A percentile compares a stretch with the other conserved stretches of the same genome.
Conservation (phyloP, 1,140 invertebrate genomes). For the Tyrophagus putrescentiae region DNA sequence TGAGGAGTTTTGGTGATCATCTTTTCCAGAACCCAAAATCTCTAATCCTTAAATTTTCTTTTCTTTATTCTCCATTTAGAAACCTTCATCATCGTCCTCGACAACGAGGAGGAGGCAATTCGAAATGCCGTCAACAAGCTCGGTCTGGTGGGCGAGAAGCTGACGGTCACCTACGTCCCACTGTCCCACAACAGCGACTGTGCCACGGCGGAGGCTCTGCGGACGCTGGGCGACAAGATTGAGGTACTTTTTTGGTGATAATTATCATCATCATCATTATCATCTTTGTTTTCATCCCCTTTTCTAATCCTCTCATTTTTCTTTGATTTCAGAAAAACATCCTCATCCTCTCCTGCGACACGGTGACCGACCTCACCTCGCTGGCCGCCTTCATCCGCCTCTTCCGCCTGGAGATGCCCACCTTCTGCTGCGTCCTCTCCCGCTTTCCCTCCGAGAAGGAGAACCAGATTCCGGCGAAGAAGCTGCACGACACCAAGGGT, state of each 20-base stretch:
- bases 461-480: constrained; percentile 53
- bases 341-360: constrained; percentile 70
- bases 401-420: constrained; percentile 61
- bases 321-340: constrained; percentile 51
- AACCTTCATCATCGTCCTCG: constrained; percentile 59
- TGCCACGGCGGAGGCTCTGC: constrained; percentile 76
- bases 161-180: constrained; percentile 57
- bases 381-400: constrained; percentile 55
- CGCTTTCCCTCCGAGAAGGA: constrained; percentile 27
- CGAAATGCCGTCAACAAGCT: constrained; percentile 50
- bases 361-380: constrained; percentile 63
- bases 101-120: constrained; percentile 54
- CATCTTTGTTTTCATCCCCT: constrained; percentile 8
- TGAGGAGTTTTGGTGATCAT: constrained; percentile 16
- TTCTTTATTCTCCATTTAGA: constrained; percentile 42
- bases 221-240: constrained; percentile 58
- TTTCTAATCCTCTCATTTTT: background rate
- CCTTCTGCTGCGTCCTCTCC: constrained; percentile 56
- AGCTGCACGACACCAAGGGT: constrained; percentile 53
- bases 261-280: too few species aligned
- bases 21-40: too few species aligned
- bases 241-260: too few species aligned
- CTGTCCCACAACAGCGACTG: constrained; percentile 60
- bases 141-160: constrained; percentile 52
- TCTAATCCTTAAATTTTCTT: too few species aligned